Evolutionary conservation across 2,888 invertebrate genomes (phyloP).

Genomic region (Machimus rusticus): DNA sequence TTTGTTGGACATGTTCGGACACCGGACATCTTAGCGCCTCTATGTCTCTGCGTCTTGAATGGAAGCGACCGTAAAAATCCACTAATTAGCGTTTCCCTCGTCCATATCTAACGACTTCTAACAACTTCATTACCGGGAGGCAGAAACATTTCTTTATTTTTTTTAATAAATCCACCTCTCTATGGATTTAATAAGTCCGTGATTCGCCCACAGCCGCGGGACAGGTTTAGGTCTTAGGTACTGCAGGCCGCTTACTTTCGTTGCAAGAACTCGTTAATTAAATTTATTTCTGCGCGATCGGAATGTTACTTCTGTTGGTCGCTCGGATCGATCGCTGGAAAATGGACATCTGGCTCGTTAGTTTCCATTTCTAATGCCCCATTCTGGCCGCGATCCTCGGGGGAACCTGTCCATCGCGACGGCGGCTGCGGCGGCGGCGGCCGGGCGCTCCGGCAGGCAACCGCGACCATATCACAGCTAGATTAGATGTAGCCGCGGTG

Average conservation of each 20-base stretch:
- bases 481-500: conserved; percentile 19
- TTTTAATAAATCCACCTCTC: conserved; percentile 10
- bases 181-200: conserved; percentile 7
- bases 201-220: not conserved
- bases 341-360: conserved; percentile 39
- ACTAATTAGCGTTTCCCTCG: not conserved
- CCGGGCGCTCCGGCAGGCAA: not conserved
- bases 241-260: conserved; percentile 1
- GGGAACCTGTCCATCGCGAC: conserved; percentile 9
- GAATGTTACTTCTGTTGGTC: conserved; percentile 32
- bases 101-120: conserved; percentile 14
- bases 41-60: not conserved
- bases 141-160: not conserved
- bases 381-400: conserved; percentile 21
- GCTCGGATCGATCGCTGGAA: not conserved
- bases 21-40: not conserved
- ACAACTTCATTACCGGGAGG: conserved; percentile 28
- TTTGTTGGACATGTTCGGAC: not conserved
- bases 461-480: not conserved
- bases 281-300: conserved; percentile 36
- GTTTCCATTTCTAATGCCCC: conserved; percentile 14
- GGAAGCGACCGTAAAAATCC: not conserved
- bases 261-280: conserved; percentile 40
- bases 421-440: not conserved
- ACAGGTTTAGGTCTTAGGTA: not conserved